Evolutionary conservation across 2,888 invertebrate genomes (phyloP).

Genomic region (Kryphioiulus occultus): DNA sequence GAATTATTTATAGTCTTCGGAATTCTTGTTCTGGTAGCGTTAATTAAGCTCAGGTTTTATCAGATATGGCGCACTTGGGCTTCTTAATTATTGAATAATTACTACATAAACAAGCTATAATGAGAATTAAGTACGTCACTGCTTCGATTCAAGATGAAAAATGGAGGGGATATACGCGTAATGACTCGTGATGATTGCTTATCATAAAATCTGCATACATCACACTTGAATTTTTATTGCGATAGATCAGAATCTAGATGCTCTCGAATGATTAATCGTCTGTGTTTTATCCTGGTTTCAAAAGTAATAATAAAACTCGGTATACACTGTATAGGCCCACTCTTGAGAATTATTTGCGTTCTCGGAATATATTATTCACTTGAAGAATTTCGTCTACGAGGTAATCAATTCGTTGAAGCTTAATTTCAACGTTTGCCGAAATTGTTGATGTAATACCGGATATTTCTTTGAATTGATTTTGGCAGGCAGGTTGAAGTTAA

Average conservation of each 20-base stretch:
- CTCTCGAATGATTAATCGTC: neutral
- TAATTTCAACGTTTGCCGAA: neutral
- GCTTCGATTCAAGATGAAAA: neutral
- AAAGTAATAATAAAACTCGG: neutral
- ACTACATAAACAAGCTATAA: neutral
- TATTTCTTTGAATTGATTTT: neutral
- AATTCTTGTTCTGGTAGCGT: neutral
- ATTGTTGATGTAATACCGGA: neutral
- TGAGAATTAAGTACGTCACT: neutral
- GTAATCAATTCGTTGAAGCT: neutral
- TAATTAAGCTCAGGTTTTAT: neutral
- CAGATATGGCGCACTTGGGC: neutral
- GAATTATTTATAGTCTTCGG: neutral
- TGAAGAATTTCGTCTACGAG: neutral
- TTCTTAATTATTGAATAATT: neutral
- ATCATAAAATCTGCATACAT: constrained; percentile 2
- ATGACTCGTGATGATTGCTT: constrained; percentile 6
- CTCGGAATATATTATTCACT: neutral
- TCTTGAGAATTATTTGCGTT: neutral
- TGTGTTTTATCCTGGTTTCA: neutral
- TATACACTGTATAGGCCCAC: neutral
- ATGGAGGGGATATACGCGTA: neutral
- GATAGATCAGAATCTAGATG: neutral
- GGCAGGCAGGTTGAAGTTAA: neutral
- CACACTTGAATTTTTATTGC: neutral